Conservation (phyloP, 2,113 vertebrate genomes). For the human (Homo sapiens) region DNA sequence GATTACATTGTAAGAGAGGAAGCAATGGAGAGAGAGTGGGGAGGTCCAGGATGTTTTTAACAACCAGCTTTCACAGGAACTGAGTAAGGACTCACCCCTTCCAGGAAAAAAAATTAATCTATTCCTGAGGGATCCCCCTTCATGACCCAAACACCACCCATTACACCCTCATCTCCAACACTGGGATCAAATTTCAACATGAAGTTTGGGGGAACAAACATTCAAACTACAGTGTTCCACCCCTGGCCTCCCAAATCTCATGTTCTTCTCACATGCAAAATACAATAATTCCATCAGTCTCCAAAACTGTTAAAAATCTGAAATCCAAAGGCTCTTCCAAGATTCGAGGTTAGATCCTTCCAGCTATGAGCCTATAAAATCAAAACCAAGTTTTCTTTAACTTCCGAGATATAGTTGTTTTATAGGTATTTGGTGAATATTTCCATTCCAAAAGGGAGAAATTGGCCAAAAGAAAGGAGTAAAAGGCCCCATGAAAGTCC, state of each 20-base stretch:
- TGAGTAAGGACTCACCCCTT: neutral
- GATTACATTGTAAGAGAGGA: neutral
- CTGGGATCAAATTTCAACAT: neutral
- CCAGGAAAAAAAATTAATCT: neutral
- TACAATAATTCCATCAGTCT: neutral
- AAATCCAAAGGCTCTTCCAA: neutral
- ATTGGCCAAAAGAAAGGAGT: neutral
- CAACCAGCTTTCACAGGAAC: neutral
- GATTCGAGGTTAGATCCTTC: neutral
- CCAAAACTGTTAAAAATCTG: neutral
- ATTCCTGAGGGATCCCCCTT: neutral
- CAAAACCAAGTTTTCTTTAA: neutral
- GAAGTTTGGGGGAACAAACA: neutral
- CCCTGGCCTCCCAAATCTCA: neutral
- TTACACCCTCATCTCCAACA: neutral
- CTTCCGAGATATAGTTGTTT: neutral
- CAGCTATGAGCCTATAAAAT: neutral
- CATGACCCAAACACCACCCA: neutral
- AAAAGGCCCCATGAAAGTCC: neutral
- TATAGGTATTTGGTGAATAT: neutral
- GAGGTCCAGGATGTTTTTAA: neutral
- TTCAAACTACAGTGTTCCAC: neutral
- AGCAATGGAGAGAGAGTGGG: neutral
- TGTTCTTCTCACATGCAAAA: neutral
- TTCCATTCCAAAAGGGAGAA: neutral